A percentile compares a stretch with the other conserved stretches of the same genome.
Conservation (phyloP, 2,888 invertebrate genomes). For the Morpho deidamia region DNA sequence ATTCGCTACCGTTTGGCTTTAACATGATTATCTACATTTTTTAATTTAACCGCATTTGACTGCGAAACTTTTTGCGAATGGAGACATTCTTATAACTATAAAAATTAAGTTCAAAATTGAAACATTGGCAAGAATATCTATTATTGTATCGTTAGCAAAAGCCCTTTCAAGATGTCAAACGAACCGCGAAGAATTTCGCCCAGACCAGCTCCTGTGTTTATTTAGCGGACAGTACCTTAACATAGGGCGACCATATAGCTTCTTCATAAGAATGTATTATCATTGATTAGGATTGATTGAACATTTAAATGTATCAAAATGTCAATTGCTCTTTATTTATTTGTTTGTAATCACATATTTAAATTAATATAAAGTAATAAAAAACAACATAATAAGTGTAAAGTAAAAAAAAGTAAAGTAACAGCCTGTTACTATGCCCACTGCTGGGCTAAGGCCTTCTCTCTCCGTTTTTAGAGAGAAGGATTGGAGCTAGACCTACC, state of each 20-base stretch:
- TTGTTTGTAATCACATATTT: too few species aligned
- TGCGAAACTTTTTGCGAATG: neutral
- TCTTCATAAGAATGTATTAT: too few species aligned
- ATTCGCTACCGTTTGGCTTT: slow-evolving; percentile 62
- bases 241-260: slow-evolving; percentile 14
- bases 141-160: slow-evolving; percentile 40
- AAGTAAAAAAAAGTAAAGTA: too few species aligned
- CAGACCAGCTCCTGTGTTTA: slow-evolving; percentile 60
- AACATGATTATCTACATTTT: slow-evolving; percentile 60
- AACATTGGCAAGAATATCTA: slow-evolving; percentile 10
- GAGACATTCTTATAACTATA: slow-evolving; percentile 18
- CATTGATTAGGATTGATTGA: too few species aligned
- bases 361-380: too few species aligned
- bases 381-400: too few species aligned
- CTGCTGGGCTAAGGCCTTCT: too few species aligned
- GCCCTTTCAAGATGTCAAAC: slow-evolving; percentile 57
- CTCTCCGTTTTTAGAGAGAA: too few species aligned
- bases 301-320: too few species aligned
- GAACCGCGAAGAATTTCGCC: slow-evolving; percentile 66
- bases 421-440: too few species aligned
- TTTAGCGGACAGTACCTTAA: slow-evolving; percentile 57
- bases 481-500: too few species aligned
- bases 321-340: too few species aligned
- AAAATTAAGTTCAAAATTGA: slow-evolving; percentile 29
- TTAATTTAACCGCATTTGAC: slow-evolving; percentile 17